A percentile compares a stretch with the other conserved stretches of the same genome.
These are phyloP conservation scores for Dicrostonyx torquatus DNA, from an alignment of 2,797 vertebrate species.

Conservation along the genomic window DNA sequence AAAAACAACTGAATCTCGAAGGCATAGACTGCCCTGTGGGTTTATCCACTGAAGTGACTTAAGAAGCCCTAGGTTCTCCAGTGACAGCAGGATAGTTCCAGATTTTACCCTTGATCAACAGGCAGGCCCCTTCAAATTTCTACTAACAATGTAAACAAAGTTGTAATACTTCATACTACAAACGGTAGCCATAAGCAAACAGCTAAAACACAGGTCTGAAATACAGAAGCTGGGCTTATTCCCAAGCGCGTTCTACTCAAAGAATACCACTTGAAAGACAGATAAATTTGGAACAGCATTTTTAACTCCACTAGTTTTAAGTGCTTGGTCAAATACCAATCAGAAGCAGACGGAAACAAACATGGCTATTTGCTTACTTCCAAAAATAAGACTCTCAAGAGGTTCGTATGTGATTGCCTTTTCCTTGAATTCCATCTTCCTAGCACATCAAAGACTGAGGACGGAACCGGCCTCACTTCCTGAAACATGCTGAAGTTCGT, in stretches of 20 bases:
- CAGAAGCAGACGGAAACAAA: constrained; percentile 55
- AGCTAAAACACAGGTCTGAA: background rate
- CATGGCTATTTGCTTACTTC: constrained; percentile 24
- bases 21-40: background rate
- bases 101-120: constrained; percentile 28
- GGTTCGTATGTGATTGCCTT: background rate
- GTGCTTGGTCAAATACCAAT: constrained; percentile 36
- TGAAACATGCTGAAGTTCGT: constrained; percentile 8
- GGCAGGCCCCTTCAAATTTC: background rate
- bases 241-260: background rate
- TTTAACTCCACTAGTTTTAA: constrained; percentile 64
- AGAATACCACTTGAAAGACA: background rate
- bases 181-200: constrained; percentile 38
- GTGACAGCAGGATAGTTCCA: constrained; percentile 26
- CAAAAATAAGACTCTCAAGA: constrained; percentile 39
- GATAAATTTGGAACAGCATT: constrained; percentile 54
- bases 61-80: constrained; percentile 22
- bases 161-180: constrained; percentile 24
- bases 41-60: background rate
- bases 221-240: constrained; percentile 41
- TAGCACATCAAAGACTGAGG: background rate
- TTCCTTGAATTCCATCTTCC: constrained; percentile 25
- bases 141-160: constrained; percentile 44
- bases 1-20: constrained; percentile 7
- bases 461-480: constrained; percentile 31